These are phyloP conservation scores for Cydia splendana DNA, from an alignment of 1,140 invertebrate genomes.

Conservation along the genomic window DNA sequence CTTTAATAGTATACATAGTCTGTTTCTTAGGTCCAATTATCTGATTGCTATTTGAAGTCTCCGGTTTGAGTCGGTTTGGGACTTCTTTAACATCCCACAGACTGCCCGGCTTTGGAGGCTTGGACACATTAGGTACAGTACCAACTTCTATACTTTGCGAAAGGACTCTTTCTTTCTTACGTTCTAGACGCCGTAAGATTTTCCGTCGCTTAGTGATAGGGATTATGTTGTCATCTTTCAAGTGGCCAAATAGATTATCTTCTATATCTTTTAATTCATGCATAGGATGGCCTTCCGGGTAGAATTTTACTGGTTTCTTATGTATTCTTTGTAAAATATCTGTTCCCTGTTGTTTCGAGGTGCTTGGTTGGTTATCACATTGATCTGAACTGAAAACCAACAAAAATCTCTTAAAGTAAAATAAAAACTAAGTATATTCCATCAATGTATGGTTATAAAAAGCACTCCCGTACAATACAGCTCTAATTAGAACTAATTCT, in stretches of 20 bases:
- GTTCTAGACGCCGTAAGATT: conserved; percentile 60
- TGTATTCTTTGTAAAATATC: conserved; percentile 43
- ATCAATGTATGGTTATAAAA: no score
- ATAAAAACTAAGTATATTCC: not conserved
- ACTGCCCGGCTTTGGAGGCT: conserved; percentile 50
- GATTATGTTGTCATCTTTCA: conserved; percentile 54
- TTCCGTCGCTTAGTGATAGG: conserved; percentile 68
- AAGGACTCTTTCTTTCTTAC: conserved; percentile 60
- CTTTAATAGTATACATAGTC: conserved; percentile 68
- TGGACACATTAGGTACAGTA: conserved; percentile 41
- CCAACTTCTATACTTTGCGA: conserved; percentile 50
- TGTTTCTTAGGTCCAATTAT: conserved; percentile 54
- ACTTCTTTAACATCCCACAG: conserved; percentile 66
- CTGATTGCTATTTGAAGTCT: conserved; percentile 32
- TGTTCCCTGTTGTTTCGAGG: conserved; percentile 43
- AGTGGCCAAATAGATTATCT: conserved; percentile 58
- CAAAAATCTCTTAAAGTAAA: not conserved
- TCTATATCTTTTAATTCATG: conserved; percentile 66
- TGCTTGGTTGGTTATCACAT: conserved; percentile 43
- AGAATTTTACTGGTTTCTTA: conserved; percentile 51
- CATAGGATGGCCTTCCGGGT: conserved; percentile 67
- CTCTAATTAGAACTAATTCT: not conserved
- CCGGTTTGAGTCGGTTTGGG: conserved; percentile 35
- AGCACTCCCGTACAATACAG: no score
- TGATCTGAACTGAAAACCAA: conserved; percentile 31